A percentile compares a stretch with the other conserved stretches of the same genome.
Conservation (phyloP, 92 coral and sea anemone species). For the Bergia puertoricense region DNA sequence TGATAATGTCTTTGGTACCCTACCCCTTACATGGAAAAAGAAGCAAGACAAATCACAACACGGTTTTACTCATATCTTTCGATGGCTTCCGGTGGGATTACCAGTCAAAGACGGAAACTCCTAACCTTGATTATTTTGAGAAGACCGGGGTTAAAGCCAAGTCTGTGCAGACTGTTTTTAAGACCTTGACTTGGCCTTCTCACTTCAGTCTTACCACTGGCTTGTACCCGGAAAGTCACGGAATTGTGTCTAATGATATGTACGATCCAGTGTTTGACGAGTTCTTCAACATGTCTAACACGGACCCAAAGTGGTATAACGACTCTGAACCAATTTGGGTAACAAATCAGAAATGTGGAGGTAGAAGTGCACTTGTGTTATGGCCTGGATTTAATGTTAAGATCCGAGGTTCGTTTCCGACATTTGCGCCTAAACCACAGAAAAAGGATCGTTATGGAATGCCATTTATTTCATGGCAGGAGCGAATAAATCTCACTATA, state of each 20-base stretch:
- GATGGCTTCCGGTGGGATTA: slow-evolving; percentile 97
- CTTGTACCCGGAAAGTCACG: slow-evolving; percentile 90
- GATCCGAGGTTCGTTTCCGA: slow-evolving; percentile 61
- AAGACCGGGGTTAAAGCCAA: slow-evolving; percentile 75
- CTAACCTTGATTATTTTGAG: slow-evolving; percentile 75
- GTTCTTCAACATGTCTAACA: slow-evolving; percentile 60
- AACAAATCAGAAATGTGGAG: slow-evolving; percentile 83
- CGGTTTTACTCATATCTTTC: slow-evolving; percentile 76
- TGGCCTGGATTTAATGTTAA: slow-evolving; percentile 92
- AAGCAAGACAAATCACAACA: slow-evolving; percentile 13
- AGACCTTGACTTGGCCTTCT: slow-evolving; percentile 84
- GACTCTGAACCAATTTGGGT: slow-evolving; percentile 90
- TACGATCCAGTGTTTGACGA: slow-evolving; percentile 78
- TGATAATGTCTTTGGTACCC: not conserved
- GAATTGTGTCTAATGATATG: slow-evolving; percentile 84
- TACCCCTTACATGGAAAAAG: not conserved
- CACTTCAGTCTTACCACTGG: slow-evolving; percentile 88
- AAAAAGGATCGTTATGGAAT: slow-evolving; percentile 64
- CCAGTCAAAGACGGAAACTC: slow-evolving; percentile 72
- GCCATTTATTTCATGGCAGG: slow-evolving; percentile 59
- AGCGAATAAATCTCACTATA: slow-evolving; percentile 63
- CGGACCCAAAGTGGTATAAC: slow-evolving; percentile 89
- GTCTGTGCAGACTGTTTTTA: slow-evolving; percentile 76
- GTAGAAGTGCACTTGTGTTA: slow-evolving; percentile 77
- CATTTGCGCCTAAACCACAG: slow-evolving; percentile 50